These are phyloP conservation scores for Bufo bufo DNA, from an alignment of 2,113 vertebrate genomes.

Conservation along the genomic window DNA sequence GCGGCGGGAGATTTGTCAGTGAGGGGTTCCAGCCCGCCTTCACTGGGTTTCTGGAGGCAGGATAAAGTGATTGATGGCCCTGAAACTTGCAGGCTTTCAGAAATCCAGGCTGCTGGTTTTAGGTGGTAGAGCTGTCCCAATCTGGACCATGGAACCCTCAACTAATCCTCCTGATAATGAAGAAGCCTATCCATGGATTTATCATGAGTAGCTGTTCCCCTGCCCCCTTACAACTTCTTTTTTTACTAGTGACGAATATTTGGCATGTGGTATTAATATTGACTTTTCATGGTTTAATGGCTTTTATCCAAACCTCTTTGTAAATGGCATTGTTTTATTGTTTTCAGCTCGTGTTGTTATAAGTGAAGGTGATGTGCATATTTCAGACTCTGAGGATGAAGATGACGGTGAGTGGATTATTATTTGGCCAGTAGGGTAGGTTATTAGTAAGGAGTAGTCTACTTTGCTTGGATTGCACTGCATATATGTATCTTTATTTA, in stretches of 20 bases:
- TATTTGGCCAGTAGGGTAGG: neutral
- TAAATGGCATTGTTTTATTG: neutral
- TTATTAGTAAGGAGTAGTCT: neutral
- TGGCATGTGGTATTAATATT: neutral
- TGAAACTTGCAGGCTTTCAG: too few species aligned
- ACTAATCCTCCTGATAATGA: too few species aligned
- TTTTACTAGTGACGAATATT: neutral
- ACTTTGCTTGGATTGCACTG: neutral
- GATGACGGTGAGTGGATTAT: conserved; percentile 79
- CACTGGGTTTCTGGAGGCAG: too few species aligned
- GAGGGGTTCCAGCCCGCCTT: too few species aligned
- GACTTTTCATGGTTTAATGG: too few species aligned
- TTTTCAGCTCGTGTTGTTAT: conserved; percentile 82
- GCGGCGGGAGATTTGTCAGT: too few species aligned
- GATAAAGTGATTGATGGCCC: too few species aligned
- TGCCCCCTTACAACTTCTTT: neutral
- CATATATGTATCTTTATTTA: neutral
- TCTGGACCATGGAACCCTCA: too few species aligned
- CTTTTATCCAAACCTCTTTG: neutral
- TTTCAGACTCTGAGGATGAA: conserved; percentile 95
- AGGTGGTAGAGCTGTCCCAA: too few species aligned
- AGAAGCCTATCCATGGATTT: too few species aligned
- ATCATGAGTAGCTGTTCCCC: too few species aligned
- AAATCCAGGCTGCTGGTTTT: too few species aligned
- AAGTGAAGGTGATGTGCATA: conserved; percentile 84